phyloP scores from a whole-genome alignment of 2,113 vertebrate species.

The Eidolon helvum region DNA sequence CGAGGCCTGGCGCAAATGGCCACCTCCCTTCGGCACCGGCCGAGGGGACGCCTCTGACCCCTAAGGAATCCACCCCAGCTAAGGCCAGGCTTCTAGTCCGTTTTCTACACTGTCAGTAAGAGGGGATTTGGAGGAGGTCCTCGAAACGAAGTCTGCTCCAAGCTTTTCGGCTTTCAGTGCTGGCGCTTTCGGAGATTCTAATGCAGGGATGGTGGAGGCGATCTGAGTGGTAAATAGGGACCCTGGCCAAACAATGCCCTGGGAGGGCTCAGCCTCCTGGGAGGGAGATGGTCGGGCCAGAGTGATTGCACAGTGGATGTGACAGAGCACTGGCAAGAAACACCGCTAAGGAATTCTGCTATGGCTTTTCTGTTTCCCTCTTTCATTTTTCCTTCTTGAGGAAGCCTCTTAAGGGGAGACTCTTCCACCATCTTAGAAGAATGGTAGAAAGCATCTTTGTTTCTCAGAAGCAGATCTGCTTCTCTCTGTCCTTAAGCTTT shows the following conservation, averaged over 20 bases:
- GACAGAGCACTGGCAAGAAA: slow-evolving; percentile 25
- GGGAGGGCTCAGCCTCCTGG: slow-evolving; percentile 42
- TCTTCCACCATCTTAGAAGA: slow-evolving; percentile 80
- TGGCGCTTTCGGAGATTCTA: slow-evolving; percentile 21
- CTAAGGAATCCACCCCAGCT: background rate
- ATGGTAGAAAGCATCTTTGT: slow-evolving; percentile 76
- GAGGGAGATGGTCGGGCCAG: background rate
- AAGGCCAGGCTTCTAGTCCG: background rate
- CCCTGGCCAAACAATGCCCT: slow-evolving; percentile 68
- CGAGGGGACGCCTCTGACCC: slow-evolving; percentile 8
- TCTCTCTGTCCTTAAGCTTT: slow-evolving; percentile 24
- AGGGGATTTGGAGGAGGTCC: slow-evolving; percentile 7
- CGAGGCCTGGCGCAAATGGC: slow-evolving; percentile 56
- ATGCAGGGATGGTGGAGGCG: slow-evolving; percentile 41
- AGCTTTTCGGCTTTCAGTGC: background rate
- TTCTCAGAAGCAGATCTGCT: slow-evolving; percentile 64
- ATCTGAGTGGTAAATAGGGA: slow-evolving; percentile 13
- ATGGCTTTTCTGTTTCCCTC: slow-evolving; percentile 28
- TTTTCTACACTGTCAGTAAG: background rate
- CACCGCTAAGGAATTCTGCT: slow-evolving; percentile 29
- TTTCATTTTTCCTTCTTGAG: slow-evolving; percentile 44
- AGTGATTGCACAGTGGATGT: slow-evolving; percentile 17
- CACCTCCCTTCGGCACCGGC: slow-evolving; percentile 39
- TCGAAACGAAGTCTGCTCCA: background rate
- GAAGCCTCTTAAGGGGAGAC: slow-evolving; percentile 69